Conservation (phyloP, 1,140 invertebrate genomes). For the Magallana angulata region DNA sequence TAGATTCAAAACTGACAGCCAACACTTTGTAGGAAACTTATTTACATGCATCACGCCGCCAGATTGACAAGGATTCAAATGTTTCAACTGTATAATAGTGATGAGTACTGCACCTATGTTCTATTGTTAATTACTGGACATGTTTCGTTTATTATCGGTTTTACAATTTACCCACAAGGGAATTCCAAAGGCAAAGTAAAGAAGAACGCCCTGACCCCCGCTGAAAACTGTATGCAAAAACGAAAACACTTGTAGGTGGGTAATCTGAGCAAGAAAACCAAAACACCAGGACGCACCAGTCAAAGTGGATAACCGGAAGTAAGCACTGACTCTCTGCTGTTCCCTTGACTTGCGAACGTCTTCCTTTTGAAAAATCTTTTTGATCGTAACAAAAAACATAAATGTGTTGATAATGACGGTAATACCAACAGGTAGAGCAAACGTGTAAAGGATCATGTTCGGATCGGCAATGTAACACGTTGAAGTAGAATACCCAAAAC, state of each 20-base stretch:
- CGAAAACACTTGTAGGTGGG: not conserved
- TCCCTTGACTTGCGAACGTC: constrained; percentile 1
- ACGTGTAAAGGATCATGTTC: constrained; percentile 8
- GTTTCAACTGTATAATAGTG: no score
- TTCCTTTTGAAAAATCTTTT: not conserved
- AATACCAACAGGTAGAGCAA: not conserved
- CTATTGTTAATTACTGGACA: no score
- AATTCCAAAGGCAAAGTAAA: constrained; percentile 8
- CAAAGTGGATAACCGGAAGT: constrained; percentile 19
- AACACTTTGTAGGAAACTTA: no score
- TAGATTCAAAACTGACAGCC: no score
- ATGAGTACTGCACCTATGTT: no score
- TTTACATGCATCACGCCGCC: no score
- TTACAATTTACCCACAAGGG: not conserved
- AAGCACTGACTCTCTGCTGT: not conserved
- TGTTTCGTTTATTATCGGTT: no score
- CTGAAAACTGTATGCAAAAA: constrained; percentile 12
- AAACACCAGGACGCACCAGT: not conserved
- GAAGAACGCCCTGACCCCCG: constrained; percentile 1
- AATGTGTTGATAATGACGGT: not conserved
- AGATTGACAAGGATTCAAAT: no score
- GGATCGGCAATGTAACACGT: not conserved
- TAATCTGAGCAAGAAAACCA: constrained; percentile 15
- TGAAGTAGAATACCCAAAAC: not conserved
- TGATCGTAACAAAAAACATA: constrained; percentile 5